These are phyloP conservation scores for Eubucco bourcierii DNA, from an alignment of 2,113 vertebrate species.

Conservation along the genomic window DNA sequence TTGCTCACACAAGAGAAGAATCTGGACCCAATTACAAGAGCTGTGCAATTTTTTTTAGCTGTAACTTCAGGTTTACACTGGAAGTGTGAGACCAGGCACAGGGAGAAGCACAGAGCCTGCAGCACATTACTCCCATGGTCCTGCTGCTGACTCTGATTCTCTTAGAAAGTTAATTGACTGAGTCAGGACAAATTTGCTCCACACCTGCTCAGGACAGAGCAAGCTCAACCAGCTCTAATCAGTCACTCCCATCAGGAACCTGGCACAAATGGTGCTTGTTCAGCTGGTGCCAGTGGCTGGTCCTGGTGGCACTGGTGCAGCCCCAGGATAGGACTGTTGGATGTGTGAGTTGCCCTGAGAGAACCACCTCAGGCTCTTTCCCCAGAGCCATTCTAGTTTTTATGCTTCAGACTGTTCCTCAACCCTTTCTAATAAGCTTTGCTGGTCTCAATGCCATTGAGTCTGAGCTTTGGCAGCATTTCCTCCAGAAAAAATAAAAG, in stretches of 20 bases:
- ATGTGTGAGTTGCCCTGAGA: neutral
- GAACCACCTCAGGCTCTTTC: neutral
- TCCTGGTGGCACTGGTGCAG: neutral
- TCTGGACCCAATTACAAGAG: neutral
- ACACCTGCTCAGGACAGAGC: slow-evolving; percentile 65
- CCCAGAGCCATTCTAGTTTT: neutral
- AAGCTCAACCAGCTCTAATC: slow-evolving; percentile 52
- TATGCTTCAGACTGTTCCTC: neutral
- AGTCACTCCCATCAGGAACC: slow-evolving; percentile 52
- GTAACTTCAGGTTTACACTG: neutral
- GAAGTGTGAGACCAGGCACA: neutral
- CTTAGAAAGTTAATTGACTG: slow-evolving; percentile 67
- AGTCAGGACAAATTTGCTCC: slow-evolving; percentile 65
- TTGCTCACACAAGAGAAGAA: neutral
- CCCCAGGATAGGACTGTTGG: neutral
- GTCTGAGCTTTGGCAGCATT: neutral
- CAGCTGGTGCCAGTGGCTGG: neutral
- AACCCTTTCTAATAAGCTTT: neutral
- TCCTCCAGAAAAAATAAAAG: neutral
- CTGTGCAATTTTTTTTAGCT: neutral
- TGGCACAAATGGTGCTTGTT: slow-evolving; percentile 8
- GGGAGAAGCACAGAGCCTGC: neutral
- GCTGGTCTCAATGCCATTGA: neutral
- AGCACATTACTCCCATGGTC: slow-evolving; percentile 5
- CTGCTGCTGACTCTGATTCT: slow-evolving; percentile 25